A percentile compares a stretch with the other conserved stretches of the same genome.
Evolutionary conservation across 35 echinoderm and acorn worm genomes (phyloP).

Genomic region (Stichopus chloronotus): DNA sequence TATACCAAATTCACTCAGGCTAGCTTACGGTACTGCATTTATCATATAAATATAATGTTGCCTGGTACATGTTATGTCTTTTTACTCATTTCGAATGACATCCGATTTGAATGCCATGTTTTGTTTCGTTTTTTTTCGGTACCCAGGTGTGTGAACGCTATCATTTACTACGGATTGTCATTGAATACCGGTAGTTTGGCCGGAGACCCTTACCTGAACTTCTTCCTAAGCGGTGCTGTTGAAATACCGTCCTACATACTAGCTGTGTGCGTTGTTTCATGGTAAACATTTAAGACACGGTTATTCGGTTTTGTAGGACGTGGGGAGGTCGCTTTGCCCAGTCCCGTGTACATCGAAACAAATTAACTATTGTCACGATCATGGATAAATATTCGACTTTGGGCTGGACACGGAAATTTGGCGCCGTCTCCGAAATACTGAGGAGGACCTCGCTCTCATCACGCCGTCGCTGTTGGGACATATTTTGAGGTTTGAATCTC

Average conservation of each 20-base stretch:
- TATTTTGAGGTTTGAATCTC: too few relatives aligned
- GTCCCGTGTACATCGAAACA: too few relatives aligned
- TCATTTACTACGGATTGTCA: conserved; percentile 89
- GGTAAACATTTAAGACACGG: conserved; percentile 29
- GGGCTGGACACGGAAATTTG: too few relatives aligned
- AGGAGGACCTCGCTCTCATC: too few relatives aligned
- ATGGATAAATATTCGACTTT: too few relatives aligned
- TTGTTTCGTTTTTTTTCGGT: conserved; percentile 3
- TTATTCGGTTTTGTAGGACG: too few relatives aligned
- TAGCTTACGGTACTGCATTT: too few relatives aligned
- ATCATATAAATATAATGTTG: background rate
- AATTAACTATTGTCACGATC: too few relatives aligned
- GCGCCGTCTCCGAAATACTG: too few relatives aligned
- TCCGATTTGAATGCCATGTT: background rate
- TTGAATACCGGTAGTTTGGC: conserved; percentile 80
- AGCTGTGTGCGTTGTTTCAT: conserved; percentile 54
- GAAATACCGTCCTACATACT: conserved; percentile 80
- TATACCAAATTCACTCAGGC: too few relatives aligned
- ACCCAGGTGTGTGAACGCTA: conserved; percentile 76
- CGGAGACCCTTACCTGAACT: conserved; percentile 88
- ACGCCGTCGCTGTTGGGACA: too few relatives aligned
- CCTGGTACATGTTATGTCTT: background rate
- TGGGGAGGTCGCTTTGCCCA: too few relatives aligned
- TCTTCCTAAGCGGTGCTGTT: conserved; percentile 87
- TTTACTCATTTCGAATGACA: background rate